Base-by-base conservation (phyloP, 2,113 vertebrate genomes). In the Channa argus region DNA sequence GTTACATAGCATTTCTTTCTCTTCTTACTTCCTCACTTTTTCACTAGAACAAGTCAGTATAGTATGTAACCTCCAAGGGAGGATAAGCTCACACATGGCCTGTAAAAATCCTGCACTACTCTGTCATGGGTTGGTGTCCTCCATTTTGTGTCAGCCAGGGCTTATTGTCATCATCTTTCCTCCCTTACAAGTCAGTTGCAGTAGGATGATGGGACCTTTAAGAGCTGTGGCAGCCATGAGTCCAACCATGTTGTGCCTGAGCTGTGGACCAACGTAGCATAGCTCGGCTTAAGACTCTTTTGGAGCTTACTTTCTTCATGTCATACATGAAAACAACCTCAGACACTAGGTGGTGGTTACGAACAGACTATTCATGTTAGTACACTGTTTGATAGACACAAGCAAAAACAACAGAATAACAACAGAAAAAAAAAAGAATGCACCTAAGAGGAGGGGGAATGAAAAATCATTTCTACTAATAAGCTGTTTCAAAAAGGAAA, bases 391-490 rank as follows among this genome's bases (percentile, higher is more conserved):
- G 61, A 56, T 7, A 41, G 63, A 66, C 33, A 13, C 33, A 13
- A 43, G 52, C 82, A 47, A 78, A 79, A 63, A 58, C 24, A 66
- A 51, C 24, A 46, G 33, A 44, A 61, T 36, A 65, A 45, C 41
- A 77, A 80, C 55, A 15, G 54, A 46, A 14, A 61, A 69, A 56
- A 59, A 36, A 41, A 67, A 64, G 58, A 74, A 72, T 15, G 8
- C 64, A 71, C 47, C 63, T 5, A 13, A 65, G 7, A 70, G 65
- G 10, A 33, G 7, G 11, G 43, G 33, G 39, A 10, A 46, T 50
- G 45, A 55, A 66, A 67, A 89, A 78, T 67, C 56, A 78, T 78
- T 67, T 82, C 65, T 59, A 60, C 85, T 91, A 91, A 91, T 90
- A 82, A 89, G 88, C 80, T 52, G 62, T 82, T 87, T 87, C 70